Conservation (phyloP, 2,797 vertebrate genomes). For the Trachurus trachurus region DNA sequence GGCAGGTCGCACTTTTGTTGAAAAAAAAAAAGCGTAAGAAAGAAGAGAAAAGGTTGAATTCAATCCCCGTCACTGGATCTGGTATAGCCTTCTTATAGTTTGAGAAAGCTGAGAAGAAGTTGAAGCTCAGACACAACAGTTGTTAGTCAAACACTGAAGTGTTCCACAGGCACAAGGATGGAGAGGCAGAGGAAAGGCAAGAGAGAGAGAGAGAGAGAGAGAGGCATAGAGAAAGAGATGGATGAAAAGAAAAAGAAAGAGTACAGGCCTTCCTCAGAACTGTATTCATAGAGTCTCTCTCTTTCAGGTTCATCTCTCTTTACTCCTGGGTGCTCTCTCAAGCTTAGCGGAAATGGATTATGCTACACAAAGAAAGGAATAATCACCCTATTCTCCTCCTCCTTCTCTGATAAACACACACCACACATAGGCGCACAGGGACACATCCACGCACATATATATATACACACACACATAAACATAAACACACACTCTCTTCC, state of each 20-base stretch:
- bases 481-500: constrained; percentile 48
- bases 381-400: constrained; percentile 81
- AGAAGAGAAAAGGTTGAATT: constrained; percentile 62
- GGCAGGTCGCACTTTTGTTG: constrained; percentile 44
- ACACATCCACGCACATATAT: constrained; percentile 43
- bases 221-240: constrained; percentile 51
- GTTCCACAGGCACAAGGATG: constrained; percentile 70
- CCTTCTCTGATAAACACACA: constrained; percentile 79
- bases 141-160: constrained; percentile 75
- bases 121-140: constrained; percentile 77
- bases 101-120: constrained; percentile 62
- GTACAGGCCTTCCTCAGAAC: constrained; percentile 75
- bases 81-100: constrained; percentile 65
- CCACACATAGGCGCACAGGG: constrained; percentile 39
- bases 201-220: constrained; percentile 29
- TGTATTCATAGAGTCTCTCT: constrained; percentile 74
- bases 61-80: constrained; percentile 63
- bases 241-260: constrained; percentile 70
- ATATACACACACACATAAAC: constrained; percentile 30
- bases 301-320: constrained; percentile 85
- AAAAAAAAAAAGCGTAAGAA: constrained; percentile 29
- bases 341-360: constrained; percentile 83
- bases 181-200: constrained; percentile 58
- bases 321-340: constrained; percentile 81
- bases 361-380: constrained; percentile 80